A percentile compares a stretch with the other conserved stretches of the same genome.
These are phyloP conservation scores for Nasonovia ribisnigri DNA, from an alignment of 2,888 invertebrate species.

Conservation along the genomic window DNA sequence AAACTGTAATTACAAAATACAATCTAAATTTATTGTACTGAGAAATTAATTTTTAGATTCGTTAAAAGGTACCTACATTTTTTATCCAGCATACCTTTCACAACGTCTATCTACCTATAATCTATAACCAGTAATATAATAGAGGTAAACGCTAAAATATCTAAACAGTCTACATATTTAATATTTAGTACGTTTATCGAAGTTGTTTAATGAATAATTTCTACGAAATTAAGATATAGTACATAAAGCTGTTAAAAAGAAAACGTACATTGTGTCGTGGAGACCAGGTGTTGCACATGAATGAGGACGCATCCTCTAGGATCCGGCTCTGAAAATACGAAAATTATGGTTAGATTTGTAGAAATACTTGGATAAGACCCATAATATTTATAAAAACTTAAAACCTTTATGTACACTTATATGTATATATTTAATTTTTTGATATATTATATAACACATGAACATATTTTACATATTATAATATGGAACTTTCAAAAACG, in stretches of 20 bases:
- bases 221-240: not conserved
- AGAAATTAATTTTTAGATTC: not conserved
- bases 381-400: not conserved
- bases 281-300: conserved; percentile 93
- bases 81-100: not conserved
- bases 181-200: not conserved
- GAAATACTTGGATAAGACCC: not conserved
- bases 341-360: conserved; percentile 47
- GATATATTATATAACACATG: not conserved
- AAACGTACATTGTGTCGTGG: conserved; percentile 89
- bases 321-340: conserved; percentile 84
- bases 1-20: conserved; percentile 32
- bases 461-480: not conserved
- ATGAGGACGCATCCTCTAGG: conserved; percentile 85
- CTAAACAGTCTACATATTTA: not conserved
- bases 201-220: conserved; percentile 3
- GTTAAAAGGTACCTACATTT: not conserved
- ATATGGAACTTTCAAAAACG: not conserved
- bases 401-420: not conserved
- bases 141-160: not conserved
- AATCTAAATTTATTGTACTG: not conserved
- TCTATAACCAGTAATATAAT: not conserved
- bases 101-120: not conserved
- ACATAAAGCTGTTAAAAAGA: not conserved
- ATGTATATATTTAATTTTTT: not conserved